phyloP scores from a whole-genome alignment of 2,113 vertebrate genomes.

The Cheilinus undulatus region DNA sequence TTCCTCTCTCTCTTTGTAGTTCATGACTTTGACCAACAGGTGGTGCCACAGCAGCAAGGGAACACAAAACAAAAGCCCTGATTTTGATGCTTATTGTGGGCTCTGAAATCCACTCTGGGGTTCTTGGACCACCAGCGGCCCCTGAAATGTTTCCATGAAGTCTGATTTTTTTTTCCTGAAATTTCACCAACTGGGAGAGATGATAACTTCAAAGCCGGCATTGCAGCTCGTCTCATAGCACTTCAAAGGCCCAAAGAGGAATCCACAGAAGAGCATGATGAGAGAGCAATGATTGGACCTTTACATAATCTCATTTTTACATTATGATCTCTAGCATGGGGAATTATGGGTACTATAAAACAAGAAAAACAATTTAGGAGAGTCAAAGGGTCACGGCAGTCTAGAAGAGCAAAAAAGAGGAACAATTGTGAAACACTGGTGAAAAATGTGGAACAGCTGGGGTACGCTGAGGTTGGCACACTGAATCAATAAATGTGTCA shows the following conservation, averaged over 20 bases:
- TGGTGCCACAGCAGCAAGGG: conserved; percentile 39
- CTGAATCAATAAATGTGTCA: too few relatives aligned
- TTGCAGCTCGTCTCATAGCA: background rate
- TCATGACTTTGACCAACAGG: conserved; percentile 49
- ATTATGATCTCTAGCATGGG: background rate
- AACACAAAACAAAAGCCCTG: conserved; percentile 9
- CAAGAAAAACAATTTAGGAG: background rate
- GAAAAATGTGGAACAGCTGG: too few relatives aligned
- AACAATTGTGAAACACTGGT: too few relatives aligned
- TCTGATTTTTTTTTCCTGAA: background rate
- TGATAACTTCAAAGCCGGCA: background rate
- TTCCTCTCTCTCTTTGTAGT: background rate
- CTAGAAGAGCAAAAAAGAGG: too few relatives aligned
- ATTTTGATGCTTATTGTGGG: conserved; percentile 4
- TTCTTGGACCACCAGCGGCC: conserved; percentile 12
- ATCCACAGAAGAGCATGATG: background rate
- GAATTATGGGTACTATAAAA: background rate
- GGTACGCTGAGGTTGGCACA: too few relatives aligned
- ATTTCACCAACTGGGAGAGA: background rate
- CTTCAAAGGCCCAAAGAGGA: background rate
- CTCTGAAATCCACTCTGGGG: background rate
- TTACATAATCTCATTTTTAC: background rate
- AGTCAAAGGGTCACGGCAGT: too few relatives aligned
- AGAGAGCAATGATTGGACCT: background rate
- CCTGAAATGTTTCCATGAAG: background rate